These are phyloP conservation scores for Acrossocheilus fasciatus DNA, from an alignment of 2,797 vertebrate genomes.

Conservation along the genomic window DNA sequence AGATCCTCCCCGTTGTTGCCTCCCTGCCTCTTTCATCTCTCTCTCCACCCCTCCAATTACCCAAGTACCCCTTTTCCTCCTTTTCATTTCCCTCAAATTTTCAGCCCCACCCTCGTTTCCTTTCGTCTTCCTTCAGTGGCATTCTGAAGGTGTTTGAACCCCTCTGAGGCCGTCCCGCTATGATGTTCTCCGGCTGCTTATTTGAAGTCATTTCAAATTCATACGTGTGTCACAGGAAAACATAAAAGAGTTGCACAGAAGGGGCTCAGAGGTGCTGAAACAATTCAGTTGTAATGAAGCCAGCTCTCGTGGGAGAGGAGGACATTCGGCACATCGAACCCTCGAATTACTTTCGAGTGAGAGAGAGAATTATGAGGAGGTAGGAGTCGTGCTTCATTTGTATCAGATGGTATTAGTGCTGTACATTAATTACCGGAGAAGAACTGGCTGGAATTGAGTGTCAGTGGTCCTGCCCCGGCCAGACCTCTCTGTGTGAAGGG, in stretches of 20 bases:
- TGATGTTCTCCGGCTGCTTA: constrained; percentile 71
- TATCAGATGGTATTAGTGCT: constrained; percentile 69
- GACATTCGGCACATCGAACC: constrained; percentile 72
- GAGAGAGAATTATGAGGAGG: constrained; percentile 50
- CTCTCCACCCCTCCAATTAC: constrained; percentile 55
- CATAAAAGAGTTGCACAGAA: constrained; percentile 67
- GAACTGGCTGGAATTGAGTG: constrained; percentile 60
- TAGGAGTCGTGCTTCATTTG: constrained; percentile 62
- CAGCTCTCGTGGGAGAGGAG: constrained; percentile 74
- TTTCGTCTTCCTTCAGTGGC: constrained; percentile 51
- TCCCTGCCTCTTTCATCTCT: constrained; percentile 57
- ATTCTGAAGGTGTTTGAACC: constrained; percentile 69
- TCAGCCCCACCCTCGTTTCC: constrained; percentile 49
- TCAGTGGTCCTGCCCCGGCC: constrained; percentile 43
- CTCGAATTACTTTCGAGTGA: constrained; percentile 71
- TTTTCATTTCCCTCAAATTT: constrained; percentile 5
- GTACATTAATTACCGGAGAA: constrained; percentile 70
- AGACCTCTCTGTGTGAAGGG: constrained; percentile 47
- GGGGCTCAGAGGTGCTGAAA: constrained; percentile 72
- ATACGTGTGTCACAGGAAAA: constrained; percentile 66
- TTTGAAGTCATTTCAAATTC: constrained; percentile 79
- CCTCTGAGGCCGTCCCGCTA: constrained; percentile 69
- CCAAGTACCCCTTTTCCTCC: constrained; percentile 29
- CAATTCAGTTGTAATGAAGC: constrained; percentile 80
- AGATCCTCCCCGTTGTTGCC: constrained; percentile 35